Base-by-base conservation (phyloP, 2,797 vertebrate species). In the Spinus pinus region DNA sequence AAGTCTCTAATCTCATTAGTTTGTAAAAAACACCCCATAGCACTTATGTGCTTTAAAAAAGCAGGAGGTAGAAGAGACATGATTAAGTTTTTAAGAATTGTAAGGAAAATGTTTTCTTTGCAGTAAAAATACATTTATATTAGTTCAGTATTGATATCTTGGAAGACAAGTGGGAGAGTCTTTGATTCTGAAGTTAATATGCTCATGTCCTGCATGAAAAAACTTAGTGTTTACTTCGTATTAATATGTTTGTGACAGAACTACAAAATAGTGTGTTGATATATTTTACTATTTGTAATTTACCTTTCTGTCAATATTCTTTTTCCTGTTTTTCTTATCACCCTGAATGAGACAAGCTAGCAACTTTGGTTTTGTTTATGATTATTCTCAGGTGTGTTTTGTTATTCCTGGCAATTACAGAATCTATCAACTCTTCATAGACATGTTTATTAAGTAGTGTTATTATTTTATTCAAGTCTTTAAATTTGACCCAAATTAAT, bases 401-500 rank as follows among this genome's bases (percentile, higher is more conserved):
- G 35, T 74, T 95, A 22, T 69, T 92, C 84, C 87, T 94, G 71
- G 39, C 71, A 94, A 62, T 53, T 91, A 53, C 84, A 84, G 88
- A 96, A 96, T 84, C 75, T 86, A 67, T 60, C 71, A 72, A 35
- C 53, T 96, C 81, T 96, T 94, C 88, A 46, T 90, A 94, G 64
- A 42, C 19, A 16, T 79, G 39, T 86, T 90, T 88, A 86, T 79
- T 94, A 94, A 71, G 35, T 72, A 64, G 8, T 39, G 81, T 98
- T 97, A 96, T 86, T 84, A 27, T 79, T 86, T 95, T 93, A 81
- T 97, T 98, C 93, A 57, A 97, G 86, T 94, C 87, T 97, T 98
- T 98, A 97, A 96, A 88, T 93, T 92, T 98, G 98, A 98, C 98
- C 92, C 88, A 96, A 97, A 98, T 96, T 95, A 88, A 87, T 98